These are phyloP conservation scores for Ariopsis seemanni DNA, from an alignment of 2,113 vertebrate genomes.

Conservation along the genomic window DNA sequence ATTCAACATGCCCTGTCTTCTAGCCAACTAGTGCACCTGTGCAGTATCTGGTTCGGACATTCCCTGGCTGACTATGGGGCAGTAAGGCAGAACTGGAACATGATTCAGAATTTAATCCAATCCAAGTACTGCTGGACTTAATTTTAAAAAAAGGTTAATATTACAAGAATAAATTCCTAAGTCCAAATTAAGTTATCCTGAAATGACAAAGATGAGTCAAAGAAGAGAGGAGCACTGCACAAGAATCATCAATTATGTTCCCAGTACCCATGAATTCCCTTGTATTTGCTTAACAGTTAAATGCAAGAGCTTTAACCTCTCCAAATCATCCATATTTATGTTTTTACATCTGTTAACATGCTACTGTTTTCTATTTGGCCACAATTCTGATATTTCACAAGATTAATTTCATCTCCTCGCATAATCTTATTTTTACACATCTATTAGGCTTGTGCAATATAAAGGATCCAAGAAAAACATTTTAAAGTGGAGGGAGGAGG, in stretches of 20 bases:
- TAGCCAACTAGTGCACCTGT: too few relatives aligned
- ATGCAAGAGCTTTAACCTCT: background rate
- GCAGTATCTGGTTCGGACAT: too few relatives aligned
- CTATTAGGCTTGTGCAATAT: too few relatives aligned
- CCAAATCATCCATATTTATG: background rate
- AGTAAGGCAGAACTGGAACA: too few relatives aligned
- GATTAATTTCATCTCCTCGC: background rate
- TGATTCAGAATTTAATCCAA: too few relatives aligned
- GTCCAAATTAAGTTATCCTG: background rate
- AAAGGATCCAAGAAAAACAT: background rate
- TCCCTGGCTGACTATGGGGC: too few relatives aligned
- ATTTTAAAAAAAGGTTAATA: too few relatives aligned
- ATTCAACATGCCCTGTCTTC: too few relatives aligned
- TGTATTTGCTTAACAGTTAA: background rate
- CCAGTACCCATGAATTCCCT: background rate
- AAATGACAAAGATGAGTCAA: background rate
- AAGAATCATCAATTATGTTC: background rate
- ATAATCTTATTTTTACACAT: background rate
- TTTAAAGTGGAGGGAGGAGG: too few relatives aligned
- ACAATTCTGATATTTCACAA: background rate
- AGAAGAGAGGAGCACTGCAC: background rate
- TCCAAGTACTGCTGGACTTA: too few relatives aligned
- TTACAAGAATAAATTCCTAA: too few relatives aligned
- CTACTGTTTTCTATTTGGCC: background rate
- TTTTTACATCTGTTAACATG: background rate